These are phyloP conservation scores for Agonopterix heracliana DNA, from an alignment of 2,888 invertebrate genomes.

Conservation along the genomic window DNA sequence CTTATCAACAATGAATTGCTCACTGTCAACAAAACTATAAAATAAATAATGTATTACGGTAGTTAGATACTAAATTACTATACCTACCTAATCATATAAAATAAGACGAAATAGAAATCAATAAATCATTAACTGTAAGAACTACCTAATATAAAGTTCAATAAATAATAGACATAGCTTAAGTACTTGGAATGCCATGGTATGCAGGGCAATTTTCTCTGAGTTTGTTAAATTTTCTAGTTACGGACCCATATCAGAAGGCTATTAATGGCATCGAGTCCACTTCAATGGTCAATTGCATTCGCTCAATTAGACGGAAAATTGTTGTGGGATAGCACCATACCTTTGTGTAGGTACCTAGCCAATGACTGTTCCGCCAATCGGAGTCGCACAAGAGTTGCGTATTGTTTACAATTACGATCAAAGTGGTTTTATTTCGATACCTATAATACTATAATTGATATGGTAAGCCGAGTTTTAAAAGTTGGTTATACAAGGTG, in stretches of 20 bases:
- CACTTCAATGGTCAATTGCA: constrained; percentile 65
- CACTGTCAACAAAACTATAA: no score
- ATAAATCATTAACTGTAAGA: no score
- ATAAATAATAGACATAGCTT: constrained; percentile 5
- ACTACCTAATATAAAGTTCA: no score
- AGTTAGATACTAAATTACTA: no score
- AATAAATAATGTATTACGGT: no score
- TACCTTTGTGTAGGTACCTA: constrained; percentile 9
- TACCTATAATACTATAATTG: neutral
- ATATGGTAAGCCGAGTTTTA: no score
- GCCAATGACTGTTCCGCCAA: constrained; percentile 6
- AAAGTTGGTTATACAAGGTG: no score
- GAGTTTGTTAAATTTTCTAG: constrained; percentile 42
- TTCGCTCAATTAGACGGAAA: constrained; percentile 71
- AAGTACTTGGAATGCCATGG: constrained; percentile 13
- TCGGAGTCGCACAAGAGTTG: neutral
- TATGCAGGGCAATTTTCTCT: constrained; percentile 23
- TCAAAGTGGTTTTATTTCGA: neutral
- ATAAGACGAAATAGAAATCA: no score
- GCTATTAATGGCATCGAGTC: constrained; percentile 56
- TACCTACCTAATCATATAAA: no score
- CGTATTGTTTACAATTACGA: neutral
- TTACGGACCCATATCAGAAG: constrained; percentile 48
- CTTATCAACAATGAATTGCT: no score
- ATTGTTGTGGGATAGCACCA: constrained; percentile 52